Evolutionary conservation across 1,140 invertebrate genomes (phyloP).

Genomic region (Tachypleus tridentatus): DNA sequence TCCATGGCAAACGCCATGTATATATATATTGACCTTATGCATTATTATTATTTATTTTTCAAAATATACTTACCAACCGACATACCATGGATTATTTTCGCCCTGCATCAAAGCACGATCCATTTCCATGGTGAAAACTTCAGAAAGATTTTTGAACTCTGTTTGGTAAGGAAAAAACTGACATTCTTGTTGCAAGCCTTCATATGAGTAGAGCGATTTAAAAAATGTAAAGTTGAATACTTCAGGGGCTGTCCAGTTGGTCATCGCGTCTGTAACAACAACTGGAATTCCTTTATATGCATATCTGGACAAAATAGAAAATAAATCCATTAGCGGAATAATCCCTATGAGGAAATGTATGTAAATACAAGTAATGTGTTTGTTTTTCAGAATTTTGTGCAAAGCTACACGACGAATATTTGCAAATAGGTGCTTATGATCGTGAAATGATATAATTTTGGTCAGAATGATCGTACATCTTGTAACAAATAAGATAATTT

Average conservation of each 20-base stretch:
- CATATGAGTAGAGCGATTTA: conserved; percentile 30
- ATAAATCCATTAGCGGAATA: too few relatives aligned
- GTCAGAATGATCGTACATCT: too few relatives aligned
- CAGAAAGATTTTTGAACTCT: conserved; percentile 55
- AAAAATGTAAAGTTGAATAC: conserved; percentile 32
- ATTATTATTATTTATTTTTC: too few relatives aligned
- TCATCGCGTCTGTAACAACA: conserved; percentile 23
- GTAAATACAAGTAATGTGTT: too few relatives aligned
- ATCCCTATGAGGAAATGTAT: too few relatives aligned
- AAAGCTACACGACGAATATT: too few relatives aligned
- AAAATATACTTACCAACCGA: conserved; percentile 62
- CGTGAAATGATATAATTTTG: too few relatives aligned
- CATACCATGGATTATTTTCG: conserved; percentile 64
- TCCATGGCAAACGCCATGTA: too few relatives aligned
- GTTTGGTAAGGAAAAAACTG: conserved; percentile 88
- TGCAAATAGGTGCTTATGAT: too few relatives aligned
- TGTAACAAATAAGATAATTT: too few relatives aligned
- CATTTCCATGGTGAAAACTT: conserved; percentile 55
- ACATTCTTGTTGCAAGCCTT: conserved; percentile 37
- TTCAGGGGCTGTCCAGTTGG: conserved; percentile 29
- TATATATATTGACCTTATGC: too few relatives aligned
- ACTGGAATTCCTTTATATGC: conserved; percentile 16
- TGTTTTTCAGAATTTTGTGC: too few relatives aligned
- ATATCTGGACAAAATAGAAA: conserved; percentile 6
- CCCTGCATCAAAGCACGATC: conserved; percentile 47